Evolutionary conservation across 2,113 vertebrate genomes (phyloP), one percentile per base, ranked within the genome.

Genomic region (Astur gentilis): DNA sequence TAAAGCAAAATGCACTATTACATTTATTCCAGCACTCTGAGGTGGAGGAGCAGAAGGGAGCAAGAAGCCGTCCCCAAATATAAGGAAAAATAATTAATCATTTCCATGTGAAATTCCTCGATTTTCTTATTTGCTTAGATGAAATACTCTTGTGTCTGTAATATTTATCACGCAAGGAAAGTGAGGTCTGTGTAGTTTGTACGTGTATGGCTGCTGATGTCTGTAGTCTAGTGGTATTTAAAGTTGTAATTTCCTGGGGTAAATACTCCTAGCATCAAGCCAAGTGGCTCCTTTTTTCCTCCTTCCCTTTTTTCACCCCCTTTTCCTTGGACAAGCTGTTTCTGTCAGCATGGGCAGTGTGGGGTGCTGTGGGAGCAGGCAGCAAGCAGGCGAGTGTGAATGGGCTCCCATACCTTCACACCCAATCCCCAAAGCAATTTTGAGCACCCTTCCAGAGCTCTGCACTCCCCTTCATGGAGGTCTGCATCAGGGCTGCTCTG

Each of bases 1-100:
- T 96, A 97, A 97, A 97, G 86, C 85, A 95, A 97, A 96, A 96
- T 5, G 21, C 19, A 54, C 77, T 71, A 54, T 85, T 85, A 60
- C 3, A 7, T 93, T 96, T 96, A 84, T 94, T 97, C 81, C 54
- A 89, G 77, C 75, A 86, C 80, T 90, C 76, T 70, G 92, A 96
- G 49, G n/a, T 76, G 36, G 42, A 84, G 57, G 65, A 87, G 60
- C 34, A 86, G 29, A 18, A 40, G 26, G 34, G 36, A 34, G 20
- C 18, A 32, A 81, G 27, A 95, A 70, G 36, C 27, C 93, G 19
- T 96, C 55, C 78, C 67, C 50, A 78, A 5, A 96, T 73, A 89
- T 54, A 71, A 80, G 44, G 40, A 87, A 96, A 89, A 96, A 95
- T 76, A 92, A 95, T 96, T 96, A 91, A 91, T 87, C 93, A 47